These are phyloP conservation scores for Pelagia noctiluca DNA, from an alignment of 30 jellyfish, hydroid and myxozoan genomes.

Conservation along the genomic window DNA sequence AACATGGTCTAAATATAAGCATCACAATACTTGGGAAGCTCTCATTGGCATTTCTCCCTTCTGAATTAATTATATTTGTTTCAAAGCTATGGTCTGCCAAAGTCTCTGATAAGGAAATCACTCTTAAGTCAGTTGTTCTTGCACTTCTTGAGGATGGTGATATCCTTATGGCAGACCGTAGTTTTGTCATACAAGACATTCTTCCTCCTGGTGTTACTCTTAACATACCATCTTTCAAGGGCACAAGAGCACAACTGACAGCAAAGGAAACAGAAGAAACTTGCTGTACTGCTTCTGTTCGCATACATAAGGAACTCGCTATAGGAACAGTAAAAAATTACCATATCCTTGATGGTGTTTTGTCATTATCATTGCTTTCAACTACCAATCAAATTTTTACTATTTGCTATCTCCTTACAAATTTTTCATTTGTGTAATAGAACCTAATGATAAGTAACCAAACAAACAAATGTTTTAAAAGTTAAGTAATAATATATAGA, in stretches of 20 bases:
- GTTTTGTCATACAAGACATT: slow-evolving; percentile 43
- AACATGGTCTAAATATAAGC: slow-evolving; percentile 35
- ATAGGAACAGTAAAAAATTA: slow-evolving; percentile 58
- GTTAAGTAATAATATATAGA: no score
- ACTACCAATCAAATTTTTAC: slow-evolving; percentile 47
- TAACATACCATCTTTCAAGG: slow-evolving; percentile 62
- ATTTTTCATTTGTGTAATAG: slow-evolving; percentile 13
- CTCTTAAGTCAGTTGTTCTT: not conserved
- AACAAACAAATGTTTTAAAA: not conserved
- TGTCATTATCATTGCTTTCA: slow-evolving; percentile 23
- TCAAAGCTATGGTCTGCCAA: not conserved
- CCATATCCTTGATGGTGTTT: no score
- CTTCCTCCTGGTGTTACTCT: slow-evolving; percentile 55
- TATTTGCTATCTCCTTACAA: slow-evolving; percentile 43
- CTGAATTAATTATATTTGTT: slow-evolving; percentile 14
- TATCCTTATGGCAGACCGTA: slow-evolving; percentile 25
- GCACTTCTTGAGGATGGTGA: slow-evolving; percentile 16
- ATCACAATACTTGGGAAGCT: not conserved
- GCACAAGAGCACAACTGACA: slow-evolving; percentile 48
- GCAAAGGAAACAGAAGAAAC: slow-evolving; percentile 67
- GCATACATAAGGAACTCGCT: slow-evolving; percentile 61
- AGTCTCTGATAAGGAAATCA: slow-evolving; percentile 27
- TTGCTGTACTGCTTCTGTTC: slow-evolving; percentile 34
- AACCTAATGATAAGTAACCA: slow-evolving; percentile 14
- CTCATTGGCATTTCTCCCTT: slow-evolving; percentile 1